Evolutionary conservation across 1,140 invertebrate species (phyloP), one percentile per base, ranked within the genome.

Genomic region (Linepithema humile): DNA sequence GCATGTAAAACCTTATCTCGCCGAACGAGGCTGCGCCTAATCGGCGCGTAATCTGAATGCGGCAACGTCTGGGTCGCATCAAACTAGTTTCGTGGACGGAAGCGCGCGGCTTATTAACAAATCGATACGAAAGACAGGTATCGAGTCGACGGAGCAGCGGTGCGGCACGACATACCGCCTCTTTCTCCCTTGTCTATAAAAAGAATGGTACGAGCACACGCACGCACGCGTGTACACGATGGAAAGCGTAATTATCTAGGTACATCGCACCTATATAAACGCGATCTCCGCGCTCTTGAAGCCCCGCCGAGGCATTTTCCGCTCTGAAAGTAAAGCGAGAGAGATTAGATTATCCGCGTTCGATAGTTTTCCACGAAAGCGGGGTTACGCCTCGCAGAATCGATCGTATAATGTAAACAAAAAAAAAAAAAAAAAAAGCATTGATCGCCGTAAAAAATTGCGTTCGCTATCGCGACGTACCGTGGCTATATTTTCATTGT

Each of bases 61-160:
- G 64, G 35, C 65, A 80, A 80, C n/a, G n/a, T n/a, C 64, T 80
- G 40, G 75, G 75, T 80, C 70, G 75, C 75, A 15, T 80, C 75
- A n/a, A 40, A 57, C 48, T 60, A 29, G n/a, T 65, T 77, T 43
- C 26, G 23, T 40, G 55, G 23, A 55, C 75, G 75, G 75, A 80
- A 80, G 64, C 48, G 23, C 23, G 23, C 75, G 48, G 62, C 38
- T 65, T 74, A 55, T 80, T 69, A 62, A 75, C 50, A 55, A 83
- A 84, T 80, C 83, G 35, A 84, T 84, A 60, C 60, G 23, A 64
- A 40, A 75, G 82, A 67, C 70, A 64, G 23, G 45, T 83, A 75
- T 83, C 43, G 72, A 65, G 82, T 55, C 38, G 59, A 50, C 55
- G 43, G 43, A 83, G 70, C 12, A 74, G 29, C 43, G 35, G 9